A percentile compares a stretch with the other conserved stretches of the same genome.
Evolutionary conservation across 2,797 vertebrate species (phyloP).

Genomic region (Tamandua tetradactyla): DNA sequence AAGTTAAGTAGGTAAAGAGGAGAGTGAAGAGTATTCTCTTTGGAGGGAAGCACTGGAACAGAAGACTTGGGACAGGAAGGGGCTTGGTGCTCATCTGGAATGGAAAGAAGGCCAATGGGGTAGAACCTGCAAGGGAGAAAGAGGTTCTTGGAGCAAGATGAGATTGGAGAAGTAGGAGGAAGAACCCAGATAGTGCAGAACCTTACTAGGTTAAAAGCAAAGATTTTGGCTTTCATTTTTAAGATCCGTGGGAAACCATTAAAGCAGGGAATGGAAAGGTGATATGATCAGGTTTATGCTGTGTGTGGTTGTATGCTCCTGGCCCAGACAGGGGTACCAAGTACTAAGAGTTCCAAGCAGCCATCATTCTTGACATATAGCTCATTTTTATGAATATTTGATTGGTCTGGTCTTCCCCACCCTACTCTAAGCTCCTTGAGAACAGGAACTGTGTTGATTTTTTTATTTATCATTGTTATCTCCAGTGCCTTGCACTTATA

Average conservation of each 20-base stretch:
- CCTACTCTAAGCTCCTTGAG: too few relatives aligned
- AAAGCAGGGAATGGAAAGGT: background rate
- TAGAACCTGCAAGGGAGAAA: background rate
- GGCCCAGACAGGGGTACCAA: too few relatives aligned
- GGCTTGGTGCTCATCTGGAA: background rate
- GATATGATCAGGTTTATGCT: background rate
- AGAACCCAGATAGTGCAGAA: background rate
- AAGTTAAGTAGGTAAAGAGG: slow-evolving; percentile 1
- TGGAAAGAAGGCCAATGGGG: background rate
- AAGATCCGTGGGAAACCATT: background rate
- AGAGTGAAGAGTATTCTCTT: background rate
- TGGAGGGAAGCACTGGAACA: background rate
- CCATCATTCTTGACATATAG: slow-evolving; percentile 12
- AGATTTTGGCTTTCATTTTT: slow-evolving; percentile 20
- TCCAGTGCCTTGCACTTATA: background rate
- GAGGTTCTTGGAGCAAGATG: background rate
- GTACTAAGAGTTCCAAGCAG: background rate
- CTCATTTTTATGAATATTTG: background rate
- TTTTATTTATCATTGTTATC: background rate
- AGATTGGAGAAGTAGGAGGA: background rate
- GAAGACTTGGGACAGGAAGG: background rate
- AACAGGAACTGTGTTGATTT: too few relatives aligned
- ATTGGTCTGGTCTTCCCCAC: background rate
- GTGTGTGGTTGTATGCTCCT: background rate
- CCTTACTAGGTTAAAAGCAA: background rate